These are phyloP conservation scores for Pandion haliaetus DNA, from an alignment of 2,113 vertebrate species.

Conservation along the genomic window DNA sequence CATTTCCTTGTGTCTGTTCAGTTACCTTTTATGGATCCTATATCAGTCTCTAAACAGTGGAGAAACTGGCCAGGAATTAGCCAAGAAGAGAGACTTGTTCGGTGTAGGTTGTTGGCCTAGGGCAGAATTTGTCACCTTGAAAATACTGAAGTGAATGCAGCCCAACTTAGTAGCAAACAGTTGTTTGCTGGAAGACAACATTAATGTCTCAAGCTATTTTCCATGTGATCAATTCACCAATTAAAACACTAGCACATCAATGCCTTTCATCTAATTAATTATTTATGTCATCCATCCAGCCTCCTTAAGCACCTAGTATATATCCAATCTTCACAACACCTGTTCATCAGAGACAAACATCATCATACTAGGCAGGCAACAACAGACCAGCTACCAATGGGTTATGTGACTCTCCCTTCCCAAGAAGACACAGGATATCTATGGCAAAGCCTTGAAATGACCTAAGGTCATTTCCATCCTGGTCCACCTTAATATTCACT, in stretches of 20 bases:
- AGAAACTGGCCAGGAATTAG: background rate
- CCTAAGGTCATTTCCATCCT: background rate
- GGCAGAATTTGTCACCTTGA: background rate
- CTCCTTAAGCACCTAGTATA: background rate
- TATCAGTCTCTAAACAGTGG: background rate
- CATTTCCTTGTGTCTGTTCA: background rate
- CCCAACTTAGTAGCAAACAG: background rate
- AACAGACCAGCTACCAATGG: background rate
- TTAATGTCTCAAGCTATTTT: background rate
- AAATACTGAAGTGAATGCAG: background rate
- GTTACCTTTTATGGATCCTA: background rate
- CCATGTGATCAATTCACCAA: background rate
- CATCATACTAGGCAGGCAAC: background rate
- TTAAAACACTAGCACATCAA: background rate
- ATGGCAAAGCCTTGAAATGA: background rate
- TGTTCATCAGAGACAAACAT: background rate
- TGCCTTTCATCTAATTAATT: background rate
- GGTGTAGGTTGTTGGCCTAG: background rate
- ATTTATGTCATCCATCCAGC: background rate
- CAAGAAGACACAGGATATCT: background rate
- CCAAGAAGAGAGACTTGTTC: background rate
- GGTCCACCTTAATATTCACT: background rate
- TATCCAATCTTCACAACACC: background rate
- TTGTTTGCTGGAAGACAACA: background rate
- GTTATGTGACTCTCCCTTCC: background rate